phyloP scores from a whole-genome alignment of 2,797 vertebrate species.

The Arctocebus calabarensis region DNA sequence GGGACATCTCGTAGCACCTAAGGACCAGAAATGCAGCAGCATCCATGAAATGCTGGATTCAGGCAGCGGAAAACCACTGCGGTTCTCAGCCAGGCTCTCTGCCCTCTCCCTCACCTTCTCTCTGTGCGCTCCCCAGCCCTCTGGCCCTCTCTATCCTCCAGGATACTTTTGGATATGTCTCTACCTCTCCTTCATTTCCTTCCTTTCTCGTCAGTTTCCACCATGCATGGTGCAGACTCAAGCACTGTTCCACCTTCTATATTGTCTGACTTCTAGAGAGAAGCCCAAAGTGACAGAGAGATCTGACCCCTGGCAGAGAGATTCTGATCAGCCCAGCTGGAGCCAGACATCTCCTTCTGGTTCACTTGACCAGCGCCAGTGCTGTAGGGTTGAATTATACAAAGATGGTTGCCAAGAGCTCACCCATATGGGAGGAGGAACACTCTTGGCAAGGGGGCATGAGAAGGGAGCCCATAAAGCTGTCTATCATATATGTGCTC shows the following conservation, averaged over 20 bases:
- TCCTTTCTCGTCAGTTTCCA: not conserved
- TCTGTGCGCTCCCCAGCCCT: not conserved
- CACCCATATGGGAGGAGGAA: not conserved
- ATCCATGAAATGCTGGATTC: not conserved
- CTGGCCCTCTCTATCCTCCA: not conserved
- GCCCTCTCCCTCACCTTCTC: not conserved
- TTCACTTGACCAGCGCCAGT: not conserved
- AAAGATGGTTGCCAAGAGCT: not conserved
- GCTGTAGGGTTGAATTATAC: not conserved
- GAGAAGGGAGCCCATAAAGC: not conserved
- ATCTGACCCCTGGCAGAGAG: not conserved
- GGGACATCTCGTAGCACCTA: rapidly evolving
- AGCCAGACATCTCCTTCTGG: not conserved
- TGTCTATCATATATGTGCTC: not conserved
- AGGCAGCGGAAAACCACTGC: not conserved
- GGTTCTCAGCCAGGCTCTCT: not conserved
- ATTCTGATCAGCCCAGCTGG: not conserved
- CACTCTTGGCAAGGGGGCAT: not conserved
- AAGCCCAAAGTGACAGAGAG: not conserved
- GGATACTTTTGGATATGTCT: not conserved
- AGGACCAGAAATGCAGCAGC: not conserved
- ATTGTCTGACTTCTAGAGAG: not conserved
- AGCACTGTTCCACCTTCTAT: not conserved
- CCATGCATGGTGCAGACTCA: not conserved
- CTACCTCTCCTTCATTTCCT: not conserved